These are phyloP conservation scores for Sipunculus nudus DNA, from an alignment of 2,888 invertebrate species.

Conservation along the genomic window DNA sequence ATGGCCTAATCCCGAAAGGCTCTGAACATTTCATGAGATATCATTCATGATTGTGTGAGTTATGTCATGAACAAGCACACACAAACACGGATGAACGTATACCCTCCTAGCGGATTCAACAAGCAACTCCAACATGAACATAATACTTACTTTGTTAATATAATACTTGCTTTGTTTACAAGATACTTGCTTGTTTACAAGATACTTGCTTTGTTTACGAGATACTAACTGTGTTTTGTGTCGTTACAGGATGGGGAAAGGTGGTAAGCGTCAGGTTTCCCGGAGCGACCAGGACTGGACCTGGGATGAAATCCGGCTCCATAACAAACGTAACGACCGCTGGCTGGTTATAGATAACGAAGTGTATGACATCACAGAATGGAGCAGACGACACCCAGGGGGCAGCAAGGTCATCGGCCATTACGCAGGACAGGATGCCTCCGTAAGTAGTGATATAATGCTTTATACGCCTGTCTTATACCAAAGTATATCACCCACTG, in stretches of 20 bases:
- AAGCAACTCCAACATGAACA: too few relatives aligned
- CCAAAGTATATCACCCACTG: not conserved
- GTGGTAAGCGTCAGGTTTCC: constrained; percentile 11
- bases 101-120: too few relatives aligned
- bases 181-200: too few relatives aligned
- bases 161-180: too few relatives aligned
- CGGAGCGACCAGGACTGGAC: constrained; percentile 25
- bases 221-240: too few relatives aligned
- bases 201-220: too few relatives aligned
- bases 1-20: too few relatives aligned
- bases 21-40: too few relatives aligned
- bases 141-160: too few relatives aligned
- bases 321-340: constrained; percentile 48
- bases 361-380: constrained; percentile 63
- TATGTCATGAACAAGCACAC: too few relatives aligned
- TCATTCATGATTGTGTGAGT: too few relatives aligned
- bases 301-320: constrained; percentile 61
- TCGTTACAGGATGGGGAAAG: constrained; percentile 26
- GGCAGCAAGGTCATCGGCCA: constrained; percentile 60
- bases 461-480: not conserved
- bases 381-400: constrained; percentile 62
- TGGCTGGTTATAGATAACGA: constrained; percentile 64
- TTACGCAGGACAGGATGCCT: constrained; percentile 62
- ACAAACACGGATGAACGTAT: too few relatives aligned
- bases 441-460: constrained; percentile 40